A percentile compares a stretch with the other conserved stretches of the same genome.
phyloP scores from a whole-genome alignment of 1,140 invertebrate species.

The Idris sp. region DNA sequence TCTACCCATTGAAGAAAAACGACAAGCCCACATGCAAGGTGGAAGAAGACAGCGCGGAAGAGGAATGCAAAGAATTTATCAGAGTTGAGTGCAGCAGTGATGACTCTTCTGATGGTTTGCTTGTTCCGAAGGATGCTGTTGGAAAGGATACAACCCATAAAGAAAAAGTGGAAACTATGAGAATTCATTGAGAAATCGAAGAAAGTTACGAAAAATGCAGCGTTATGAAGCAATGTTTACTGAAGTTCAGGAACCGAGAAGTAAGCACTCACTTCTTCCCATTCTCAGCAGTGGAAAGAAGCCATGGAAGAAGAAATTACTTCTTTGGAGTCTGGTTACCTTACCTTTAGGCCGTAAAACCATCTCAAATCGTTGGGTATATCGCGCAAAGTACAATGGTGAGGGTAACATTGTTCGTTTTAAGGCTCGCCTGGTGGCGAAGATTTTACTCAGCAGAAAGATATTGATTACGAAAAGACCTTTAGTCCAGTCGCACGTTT shows the following conservation, averaged over 20 bases:
- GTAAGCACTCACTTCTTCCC: constrained; percentile 25
- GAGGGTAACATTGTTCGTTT: constrained; percentile 12
- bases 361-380: constrained; percentile 23
- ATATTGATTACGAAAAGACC: constrained; percentile 25
- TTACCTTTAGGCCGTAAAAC: constrained; percentile 15
- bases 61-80: too few species aligned
- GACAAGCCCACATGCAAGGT: too few species aligned
- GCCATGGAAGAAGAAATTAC: constrained; percentile 55
- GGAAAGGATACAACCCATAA: background rate
- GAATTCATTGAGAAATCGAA: constrained; percentile 16
- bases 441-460: constrained; percentile 11
- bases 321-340: constrained; percentile 27
- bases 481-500: constrained; percentile 29
- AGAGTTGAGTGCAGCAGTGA: too few species aligned
- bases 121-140: too few species aligned
- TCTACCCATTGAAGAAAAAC: too few species aligned
- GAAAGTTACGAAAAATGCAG: constrained; percentile 38
- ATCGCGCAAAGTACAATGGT: constrained; percentile 3
- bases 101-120: too few species aligned
- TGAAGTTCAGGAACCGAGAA: constrained; percentile 23
- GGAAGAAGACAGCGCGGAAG: too few species aligned
- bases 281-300: constrained; percentile 22
- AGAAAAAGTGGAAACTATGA: constrained; percentile 19
- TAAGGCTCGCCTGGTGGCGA: constrained; percentile 18
- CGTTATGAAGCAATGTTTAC: constrained; percentile 25